phyloP scores from a whole-genome alignment of 2,113 vertebrate species.

The Nycticebus coucang region DNA sequence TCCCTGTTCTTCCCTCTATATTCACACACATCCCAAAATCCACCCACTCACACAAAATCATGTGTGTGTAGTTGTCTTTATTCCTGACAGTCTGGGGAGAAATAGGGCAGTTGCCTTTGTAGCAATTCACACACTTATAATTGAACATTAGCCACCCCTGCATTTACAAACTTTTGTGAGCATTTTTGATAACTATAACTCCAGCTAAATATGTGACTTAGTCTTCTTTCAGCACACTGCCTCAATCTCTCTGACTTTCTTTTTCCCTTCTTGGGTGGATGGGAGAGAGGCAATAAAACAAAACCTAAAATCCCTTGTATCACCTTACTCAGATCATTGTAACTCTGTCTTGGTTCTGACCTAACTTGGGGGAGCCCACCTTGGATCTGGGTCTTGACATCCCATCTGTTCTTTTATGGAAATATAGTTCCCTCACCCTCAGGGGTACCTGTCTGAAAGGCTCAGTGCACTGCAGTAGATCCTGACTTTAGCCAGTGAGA shows the following conservation, averaged over 20 bases:
- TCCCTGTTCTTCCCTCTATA: not conserved
- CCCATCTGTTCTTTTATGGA: not conserved
- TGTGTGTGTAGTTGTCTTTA: not conserved
- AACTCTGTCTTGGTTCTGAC: not conserved
- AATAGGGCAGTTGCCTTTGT: not conserved
- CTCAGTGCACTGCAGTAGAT: not conserved
- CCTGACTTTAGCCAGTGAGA: not conserved
- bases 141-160: not conserved
- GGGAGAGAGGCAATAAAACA: not conserved
- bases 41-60: not conserved
- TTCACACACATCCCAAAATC: not conserved
- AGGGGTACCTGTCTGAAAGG: not conserved
- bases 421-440: not conserved
- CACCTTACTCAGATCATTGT: not conserved
- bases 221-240: not conserved
- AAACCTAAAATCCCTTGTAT: not conserved
- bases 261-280: not conserved
- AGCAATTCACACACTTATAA: not conserved
- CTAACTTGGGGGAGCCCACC: not conserved
- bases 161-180: not conserved
- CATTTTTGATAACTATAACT: slow-evolving; percentile 1
- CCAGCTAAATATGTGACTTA: not conserved
- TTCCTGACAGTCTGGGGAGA: not conserved
- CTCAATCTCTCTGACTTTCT: not conserved
- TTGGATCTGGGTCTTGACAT: slow-evolving; percentile 22